These are phyloP conservation scores for Manis crassicaudata DNA, from an alignment of 2,797 vertebrate genomes.

Conservation along the genomic window DNA sequence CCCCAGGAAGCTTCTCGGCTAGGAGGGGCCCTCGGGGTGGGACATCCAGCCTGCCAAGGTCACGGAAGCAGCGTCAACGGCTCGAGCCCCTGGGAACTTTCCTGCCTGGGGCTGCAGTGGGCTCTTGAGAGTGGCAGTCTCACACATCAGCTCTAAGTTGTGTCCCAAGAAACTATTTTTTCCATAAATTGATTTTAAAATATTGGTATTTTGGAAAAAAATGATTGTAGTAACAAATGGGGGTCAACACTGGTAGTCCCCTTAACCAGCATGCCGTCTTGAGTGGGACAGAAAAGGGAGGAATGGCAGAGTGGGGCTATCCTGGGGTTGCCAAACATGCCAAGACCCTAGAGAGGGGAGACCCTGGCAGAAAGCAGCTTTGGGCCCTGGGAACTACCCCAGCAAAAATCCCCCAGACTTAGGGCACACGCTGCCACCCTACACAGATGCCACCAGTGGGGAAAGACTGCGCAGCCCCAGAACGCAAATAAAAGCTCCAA, in stretches of 20 bases:
- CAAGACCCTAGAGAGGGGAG: constrained; percentile 44
- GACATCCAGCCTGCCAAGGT: too few relatives aligned
- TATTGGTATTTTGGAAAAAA: background rate
- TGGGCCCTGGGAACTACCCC: constrained; percentile 54
- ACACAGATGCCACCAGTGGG: background rate
- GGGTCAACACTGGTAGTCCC: background rate
- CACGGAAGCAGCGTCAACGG: too few relatives aligned
- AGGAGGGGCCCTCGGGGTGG: background rate
- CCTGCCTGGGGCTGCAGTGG: too few relatives aligned
- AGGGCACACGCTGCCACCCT: background rate
- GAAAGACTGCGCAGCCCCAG: background rate
- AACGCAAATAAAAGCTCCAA: background rate
- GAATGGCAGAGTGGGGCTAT: background rate
- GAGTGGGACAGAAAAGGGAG: background rate
- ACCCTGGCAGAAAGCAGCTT: constrained; percentile 55
- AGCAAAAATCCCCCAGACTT: constrained; percentile 57
- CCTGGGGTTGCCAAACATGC: constrained; percentile 17
- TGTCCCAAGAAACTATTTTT: background rate
- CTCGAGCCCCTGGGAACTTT: too few relatives aligned
- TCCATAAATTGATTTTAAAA: background rate
- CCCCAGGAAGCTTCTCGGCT: background rate
- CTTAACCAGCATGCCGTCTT: background rate
- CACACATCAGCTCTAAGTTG: background rate
- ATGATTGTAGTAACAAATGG: background rate
- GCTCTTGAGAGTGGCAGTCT: too few relatives aligned